These are phyloP conservation scores for Sceloporus tristichus DNA, from an alignment of 2,113 vertebrate genomes.

Conservation along the genomic window DNA sequence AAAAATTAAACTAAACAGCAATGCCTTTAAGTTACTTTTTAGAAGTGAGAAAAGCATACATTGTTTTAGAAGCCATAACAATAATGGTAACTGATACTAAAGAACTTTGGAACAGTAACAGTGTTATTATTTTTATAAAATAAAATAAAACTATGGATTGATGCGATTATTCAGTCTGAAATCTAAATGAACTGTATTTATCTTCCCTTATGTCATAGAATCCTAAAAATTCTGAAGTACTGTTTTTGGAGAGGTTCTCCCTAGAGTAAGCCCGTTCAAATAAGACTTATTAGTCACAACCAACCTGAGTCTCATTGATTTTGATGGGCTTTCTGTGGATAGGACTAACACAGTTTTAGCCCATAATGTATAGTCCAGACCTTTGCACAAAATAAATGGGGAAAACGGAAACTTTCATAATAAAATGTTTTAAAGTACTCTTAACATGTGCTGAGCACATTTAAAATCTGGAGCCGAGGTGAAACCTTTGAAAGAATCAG, in stretches of 20 bases:
- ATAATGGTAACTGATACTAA: neutral
- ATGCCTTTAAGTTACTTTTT: neutral
- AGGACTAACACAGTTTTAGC: neutral
- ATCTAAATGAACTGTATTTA: conserved; percentile 41
- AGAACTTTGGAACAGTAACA: neutral
- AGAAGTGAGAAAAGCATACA: neutral
- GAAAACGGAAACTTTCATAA: conserved; percentile 58
- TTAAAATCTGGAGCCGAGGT: conserved; percentile 27
- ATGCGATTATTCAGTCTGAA: neutral
- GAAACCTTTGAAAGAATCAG: conserved; percentile 56
- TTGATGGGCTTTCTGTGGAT: too few species aligned
- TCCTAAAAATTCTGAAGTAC: conserved; percentile 11
- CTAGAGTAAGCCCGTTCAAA: neutral
- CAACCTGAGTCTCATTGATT: too few species aligned
- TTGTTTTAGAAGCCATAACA: neutral
- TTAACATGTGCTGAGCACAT: conserved; percentile 43
- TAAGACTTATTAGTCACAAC: neutral
- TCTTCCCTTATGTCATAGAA: conserved; percentile 27
- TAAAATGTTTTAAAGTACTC: conserved; percentile 44
- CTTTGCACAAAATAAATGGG: conserved; percentile 45
- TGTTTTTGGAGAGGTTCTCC: too few species aligned
- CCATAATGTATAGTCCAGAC: neutral
- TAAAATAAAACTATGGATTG: too few species aligned
- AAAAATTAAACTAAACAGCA: neutral
- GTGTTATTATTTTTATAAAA: neutral